A percentile compares a stretch with the other conserved stretches of the same genome.
These are phyloP conservation scores for Anser cygnoides DNA, from an alignment of 2,113 vertebrate species.

Conservation along the genomic window DNA sequence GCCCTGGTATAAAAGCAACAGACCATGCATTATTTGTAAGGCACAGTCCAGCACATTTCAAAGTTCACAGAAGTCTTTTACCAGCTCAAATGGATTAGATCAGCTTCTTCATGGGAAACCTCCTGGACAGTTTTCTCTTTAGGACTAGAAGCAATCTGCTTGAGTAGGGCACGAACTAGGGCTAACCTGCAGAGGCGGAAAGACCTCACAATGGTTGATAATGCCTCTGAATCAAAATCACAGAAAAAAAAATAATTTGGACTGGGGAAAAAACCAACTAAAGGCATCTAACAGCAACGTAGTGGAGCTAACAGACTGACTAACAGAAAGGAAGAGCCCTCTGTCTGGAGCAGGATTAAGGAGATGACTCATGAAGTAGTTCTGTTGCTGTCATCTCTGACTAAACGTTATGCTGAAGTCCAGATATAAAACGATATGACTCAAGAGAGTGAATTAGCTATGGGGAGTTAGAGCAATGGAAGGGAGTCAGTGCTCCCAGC, in stretches of 20 bases:
- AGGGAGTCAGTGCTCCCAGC: background rate
- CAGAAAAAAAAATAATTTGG: background rate
- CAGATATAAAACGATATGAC: background rate
- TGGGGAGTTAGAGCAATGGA: background rate
- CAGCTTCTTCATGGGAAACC: background rate
- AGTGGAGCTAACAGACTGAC: background rate
- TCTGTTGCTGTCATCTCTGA: constrained; percentile 32
- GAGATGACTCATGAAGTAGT: constrained; percentile 6
- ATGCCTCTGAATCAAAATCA: background rate
- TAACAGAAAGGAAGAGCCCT: constrained; percentile 21
- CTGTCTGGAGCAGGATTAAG: constrained; percentile 31
- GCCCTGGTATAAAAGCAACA: background rate
- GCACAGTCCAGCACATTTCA: background rate
- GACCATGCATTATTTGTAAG: background rate
- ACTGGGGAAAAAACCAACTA: background rate
- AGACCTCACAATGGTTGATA: background rate
- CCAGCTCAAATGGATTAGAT: constrained; percentile 22
- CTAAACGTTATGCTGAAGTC: background rate
- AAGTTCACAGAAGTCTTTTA: constrained; percentile 3
- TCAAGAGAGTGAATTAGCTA: background rate
- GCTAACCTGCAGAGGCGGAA: background rate
- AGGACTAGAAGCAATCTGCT: background rate
- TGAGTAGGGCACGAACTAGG: background rate
- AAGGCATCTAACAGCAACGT: background rate
- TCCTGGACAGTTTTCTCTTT: background rate